Base-by-base conservation (phyloP, 2,888 invertebrate genomes). In the Cerastis leucographa region DNA sequence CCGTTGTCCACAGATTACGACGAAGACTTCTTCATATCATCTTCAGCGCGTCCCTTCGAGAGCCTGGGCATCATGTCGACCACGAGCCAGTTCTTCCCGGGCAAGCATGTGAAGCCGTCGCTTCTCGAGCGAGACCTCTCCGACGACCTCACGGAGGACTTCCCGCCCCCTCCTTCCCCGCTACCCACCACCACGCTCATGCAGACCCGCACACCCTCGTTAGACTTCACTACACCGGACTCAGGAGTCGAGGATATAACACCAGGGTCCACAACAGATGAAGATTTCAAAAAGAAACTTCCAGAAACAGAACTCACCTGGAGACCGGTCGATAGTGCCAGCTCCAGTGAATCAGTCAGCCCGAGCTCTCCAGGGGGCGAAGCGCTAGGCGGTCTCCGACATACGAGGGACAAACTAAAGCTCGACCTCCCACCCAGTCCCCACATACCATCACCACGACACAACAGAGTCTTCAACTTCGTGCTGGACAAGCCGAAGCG, bases 11-110 rank as follows among this genome's bases (percentile, higher is more conserved):
- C 92, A 97, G 97, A 96, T 88, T 96, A 97, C 91, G 95, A 97
- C 89, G 98, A 98, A 85, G 98, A 98, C 89, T 98, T 98, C 94
- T 98, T 97, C 94, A 97, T 98, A 87, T 98, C 98, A 86, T 97
- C 98, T 80, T 98, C 98, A 51, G 97, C 97, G 81, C 97, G 97
- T 74, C 98, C 98, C n/a, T 98, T 98, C 94, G 97, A 98, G 92
- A 97, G 97, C 84, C 95, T 97, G 84, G 96, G 96, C 89, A 92
- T 97, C 64, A 93, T 97, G 94, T 95, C 96, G 46, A 94, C 95
- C 51, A 97, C 97, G 79, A 98, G 97, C 90, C 98, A 98, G 94
- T 98, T 98, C 95, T 98, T 98, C 96, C 98, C 98, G 56, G 98
- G 98, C 71, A 96, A 96, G 92, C 94, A 95, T 87, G 88, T 93